phyloP scores from a whole-genome alignment of 2,888 invertebrate genomes.

The Cantharis rufa region DNA sequence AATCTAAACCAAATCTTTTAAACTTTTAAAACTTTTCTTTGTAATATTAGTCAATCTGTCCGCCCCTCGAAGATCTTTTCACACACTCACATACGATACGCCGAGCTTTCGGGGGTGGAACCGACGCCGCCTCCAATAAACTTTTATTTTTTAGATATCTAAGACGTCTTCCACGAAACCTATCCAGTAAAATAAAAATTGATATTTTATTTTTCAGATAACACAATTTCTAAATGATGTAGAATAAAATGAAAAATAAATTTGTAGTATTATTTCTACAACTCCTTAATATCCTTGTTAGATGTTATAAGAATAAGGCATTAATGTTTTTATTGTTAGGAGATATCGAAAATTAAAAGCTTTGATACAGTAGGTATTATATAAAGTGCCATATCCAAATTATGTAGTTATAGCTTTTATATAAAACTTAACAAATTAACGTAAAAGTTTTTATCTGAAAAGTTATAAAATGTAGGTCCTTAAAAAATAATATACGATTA shows the following conservation, averaged over 20 bases:
- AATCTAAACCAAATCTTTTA: not conserved
- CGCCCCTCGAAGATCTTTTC: constrained; percentile 50
- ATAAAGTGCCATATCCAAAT: too few species aligned
- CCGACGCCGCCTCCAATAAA: constrained; percentile 43
- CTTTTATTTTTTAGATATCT: constrained; percentile 19
- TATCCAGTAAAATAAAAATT: not conserved
- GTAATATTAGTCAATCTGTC: constrained; percentile 43
- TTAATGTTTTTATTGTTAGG: not conserved
- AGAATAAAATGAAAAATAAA: not conserved
- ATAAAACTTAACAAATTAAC: not conserved
- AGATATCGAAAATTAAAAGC: not conserved
- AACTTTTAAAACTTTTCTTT: constrained; percentile 13
- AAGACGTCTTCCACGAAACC: not conserved
- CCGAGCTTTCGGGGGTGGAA: constrained; percentile 46
- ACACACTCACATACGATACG: constrained; percentile 56
- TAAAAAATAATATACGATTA: not conserved
- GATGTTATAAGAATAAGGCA: not conserved
- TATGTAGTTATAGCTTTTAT: too few species aligned
- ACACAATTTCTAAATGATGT: not conserved
- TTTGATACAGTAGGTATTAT: too few species aligned
- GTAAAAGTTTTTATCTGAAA: not conserved
- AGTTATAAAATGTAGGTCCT: not conserved
- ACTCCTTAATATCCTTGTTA: not conserved
- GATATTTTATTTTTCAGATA: not conserved
- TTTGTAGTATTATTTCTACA: not conserved